phyloP scores from a whole-genome alignment of 1,140 invertebrate species.

The Homalodisca vitripennis region DNA sequence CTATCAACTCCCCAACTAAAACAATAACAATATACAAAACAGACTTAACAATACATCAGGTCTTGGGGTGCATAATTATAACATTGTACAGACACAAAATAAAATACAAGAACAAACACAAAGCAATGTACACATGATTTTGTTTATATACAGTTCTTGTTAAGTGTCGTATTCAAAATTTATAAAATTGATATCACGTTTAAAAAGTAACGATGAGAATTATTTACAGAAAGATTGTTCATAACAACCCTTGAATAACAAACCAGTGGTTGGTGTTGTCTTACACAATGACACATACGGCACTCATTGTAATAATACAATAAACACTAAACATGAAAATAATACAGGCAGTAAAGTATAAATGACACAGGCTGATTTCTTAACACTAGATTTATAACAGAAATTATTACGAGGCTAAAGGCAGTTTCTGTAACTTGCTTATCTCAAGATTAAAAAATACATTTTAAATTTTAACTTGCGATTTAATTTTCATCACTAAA shows the following conservation, averaged over 20 bases:
- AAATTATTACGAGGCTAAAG: too few relatives aligned
- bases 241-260: constrained; percentile 3
- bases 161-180: constrained; percentile 11
- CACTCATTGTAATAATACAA: not conserved
- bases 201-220: constrained; percentile 3
- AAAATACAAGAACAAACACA: constrained; percentile 10
- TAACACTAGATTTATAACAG: too few relatives aligned
- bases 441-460: too few relatives aligned
- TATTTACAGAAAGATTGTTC: constrained; percentile 7
- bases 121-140: constrained; percentile 5
- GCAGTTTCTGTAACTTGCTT: too few relatives aligned
- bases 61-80: not conserved
- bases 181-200: constrained; percentile 14
- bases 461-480: too few relatives aligned
- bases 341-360: too few relatives aligned
- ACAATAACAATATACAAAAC: constrained; percentile 7
- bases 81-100: not conserved
- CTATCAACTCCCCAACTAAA: not conserved
- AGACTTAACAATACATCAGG: not conserved
- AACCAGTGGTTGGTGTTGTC: not conserved
- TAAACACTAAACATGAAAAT: too few relatives aligned
- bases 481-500: too few relatives aligned
- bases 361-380: too few relatives aligned
- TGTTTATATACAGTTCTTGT: constrained; percentile 6
- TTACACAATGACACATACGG: not conserved